Base-by-base conservation (phyloP, 2,113 vertebrate species). In the Scomber colias region DNA sequence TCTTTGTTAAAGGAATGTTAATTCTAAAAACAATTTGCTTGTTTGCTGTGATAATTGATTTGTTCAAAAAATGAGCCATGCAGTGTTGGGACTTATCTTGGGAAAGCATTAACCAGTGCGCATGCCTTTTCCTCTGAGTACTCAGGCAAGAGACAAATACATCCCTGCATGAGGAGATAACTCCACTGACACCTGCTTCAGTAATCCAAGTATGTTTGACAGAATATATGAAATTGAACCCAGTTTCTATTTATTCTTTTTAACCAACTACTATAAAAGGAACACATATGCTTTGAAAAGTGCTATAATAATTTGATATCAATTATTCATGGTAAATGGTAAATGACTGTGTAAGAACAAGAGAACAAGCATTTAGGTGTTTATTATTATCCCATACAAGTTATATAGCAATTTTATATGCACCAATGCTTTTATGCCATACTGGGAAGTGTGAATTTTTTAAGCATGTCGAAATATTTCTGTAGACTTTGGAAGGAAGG, bases 101-200 rank as follows among this genome's bases (percentile, higher is more conserved):
- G 16, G 31, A 31, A 13, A 19, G 3, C 64, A 75, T 56, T 14
- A 13, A n/a, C n/a, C 1, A 0, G 68, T 50, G 11, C 67, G 14
- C 56, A 30, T 69, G 14, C 31, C 15, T 60, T 60, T 53, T 68
- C 24, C 24, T 51, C 12, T 1, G 1, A 61, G 31, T 5, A 19
- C 55, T 48, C 44, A 27, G 63, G 10, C 13, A 56, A 24, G 48
- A 31, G 16, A 72, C 46, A 80, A 73, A 60, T 21, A 45, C 21
- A 60, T 13, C 5, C 3, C 35, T 40, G 78, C 8, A 15, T 19
- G 40, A 19, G 27, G 49, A 50, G 57, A 70, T 81, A 59, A 46
- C 53, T 17, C 40, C 4, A 19, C 30, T 45, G 21, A 45, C 72
- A 50, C 45, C 65, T 27, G 60, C 61, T 62, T n/a, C n/a, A 17